Evolutionary conservation across 2,888 invertebrate species (phyloP).

Genomic region (Pseudolycoriella hygida): DNA sequence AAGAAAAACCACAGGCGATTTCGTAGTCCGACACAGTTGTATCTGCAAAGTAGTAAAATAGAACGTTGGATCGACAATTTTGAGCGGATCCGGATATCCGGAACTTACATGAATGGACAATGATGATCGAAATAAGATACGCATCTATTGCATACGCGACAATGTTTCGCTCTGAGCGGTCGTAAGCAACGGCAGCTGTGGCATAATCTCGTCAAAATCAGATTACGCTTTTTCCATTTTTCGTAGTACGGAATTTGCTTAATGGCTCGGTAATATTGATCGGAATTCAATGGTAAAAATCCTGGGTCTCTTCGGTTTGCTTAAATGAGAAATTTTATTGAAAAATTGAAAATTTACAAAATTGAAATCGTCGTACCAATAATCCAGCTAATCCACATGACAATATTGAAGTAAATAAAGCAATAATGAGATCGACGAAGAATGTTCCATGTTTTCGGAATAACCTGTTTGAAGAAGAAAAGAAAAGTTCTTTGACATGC

Average conservation of each 20-base stretch:
- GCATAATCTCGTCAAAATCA: slow-evolving; percentile 64
- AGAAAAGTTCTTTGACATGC: not conserved
- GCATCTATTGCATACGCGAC: slow-evolving; percentile 77
- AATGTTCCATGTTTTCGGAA: slow-evolving; percentile 81
- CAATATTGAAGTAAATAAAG: slow-evolving; percentile 76
- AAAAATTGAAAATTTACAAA: too few relatives aligned
- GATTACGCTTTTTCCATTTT: slow-evolving; percentile 78
- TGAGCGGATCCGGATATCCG: too few relatives aligned
- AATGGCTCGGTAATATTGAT: slow-evolving; percentile 77
- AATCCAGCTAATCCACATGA: slow-evolving; percentile 89
- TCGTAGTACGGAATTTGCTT: slow-evolving; percentile 85
- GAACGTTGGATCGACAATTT: too few relatives aligned
- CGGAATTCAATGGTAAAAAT: slow-evolving; percentile 74
- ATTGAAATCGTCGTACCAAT: slow-evolving; percentile 30
- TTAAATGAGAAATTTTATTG: too few relatives aligned
- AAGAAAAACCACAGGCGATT: slow-evolving; percentile 89
- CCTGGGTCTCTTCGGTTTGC: slow-evolving; percentile 77
- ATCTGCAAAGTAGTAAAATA: slow-evolving; percentile 23
- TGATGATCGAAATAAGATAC: slow-evolving; percentile 87
- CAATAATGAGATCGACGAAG: slow-evolving; percentile 72
- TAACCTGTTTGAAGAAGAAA: slow-evolving; percentile 38
- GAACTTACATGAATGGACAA: slow-evolving; percentile 61
- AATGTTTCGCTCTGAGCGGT: slow-evolving; percentile 79
- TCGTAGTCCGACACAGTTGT: slow-evolving; percentile 81
- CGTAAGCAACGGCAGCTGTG: slow-evolving; percentile 81